Evolutionary conservation across 2,888 invertebrate species (phyloP).

Genomic region (Lasioglossum vierecki): DNA sequence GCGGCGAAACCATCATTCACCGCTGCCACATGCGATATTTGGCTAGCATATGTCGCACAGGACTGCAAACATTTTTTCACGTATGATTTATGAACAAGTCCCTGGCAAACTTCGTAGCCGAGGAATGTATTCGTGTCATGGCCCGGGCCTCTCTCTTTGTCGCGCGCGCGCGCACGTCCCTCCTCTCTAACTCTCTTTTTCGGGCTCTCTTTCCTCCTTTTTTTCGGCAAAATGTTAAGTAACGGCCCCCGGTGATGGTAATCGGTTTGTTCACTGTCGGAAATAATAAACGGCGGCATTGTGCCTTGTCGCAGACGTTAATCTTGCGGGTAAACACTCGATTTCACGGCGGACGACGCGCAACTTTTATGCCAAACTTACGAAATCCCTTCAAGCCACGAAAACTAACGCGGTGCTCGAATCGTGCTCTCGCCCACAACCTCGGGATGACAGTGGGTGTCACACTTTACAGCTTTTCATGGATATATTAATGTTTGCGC

Average conservation of each 20-base stretch:
- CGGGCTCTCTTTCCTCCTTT: constrained; percentile 33
- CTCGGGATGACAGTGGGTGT: neutral
- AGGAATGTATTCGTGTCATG: constrained; percentile 68
- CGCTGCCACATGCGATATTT: constrained; percentile 46
- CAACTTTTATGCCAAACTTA: constrained; percentile 53
- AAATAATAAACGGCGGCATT: constrained; percentile 68
- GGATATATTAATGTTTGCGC: constrained; percentile 9
- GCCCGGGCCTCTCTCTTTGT: constrained; percentile 14
- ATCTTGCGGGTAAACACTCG: constrained; percentile 66
- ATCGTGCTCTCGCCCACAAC: constrained; percentile 5
- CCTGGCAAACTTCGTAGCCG: constrained; percentile 58
- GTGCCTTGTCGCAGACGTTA: constrained; percentile 62
- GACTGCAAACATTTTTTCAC: constrained; percentile 55
- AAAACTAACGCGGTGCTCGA: constrained; percentile 12
- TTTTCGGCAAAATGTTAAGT: constrained; percentile 60
- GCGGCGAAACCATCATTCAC: constrained; percentile 61
- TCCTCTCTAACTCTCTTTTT: constrained; percentile 46
- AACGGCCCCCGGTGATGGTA: constrained; percentile 59
- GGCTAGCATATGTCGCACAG: constrained; percentile 55
- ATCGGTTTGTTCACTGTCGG: constrained; percentile 62
- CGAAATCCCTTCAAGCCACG: constrained; percentile 34
- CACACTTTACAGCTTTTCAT: constrained; percentile 8
- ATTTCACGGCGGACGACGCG: constrained; percentile 51
- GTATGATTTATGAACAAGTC: constrained; percentile 67
- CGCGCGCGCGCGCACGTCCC: constrained; percentile 6